These are phyloP conservation scores for Bubo scandiacus DNA, from an alignment of 2,113 vertebrate genomes.

Conservation along the genomic window DNA sequence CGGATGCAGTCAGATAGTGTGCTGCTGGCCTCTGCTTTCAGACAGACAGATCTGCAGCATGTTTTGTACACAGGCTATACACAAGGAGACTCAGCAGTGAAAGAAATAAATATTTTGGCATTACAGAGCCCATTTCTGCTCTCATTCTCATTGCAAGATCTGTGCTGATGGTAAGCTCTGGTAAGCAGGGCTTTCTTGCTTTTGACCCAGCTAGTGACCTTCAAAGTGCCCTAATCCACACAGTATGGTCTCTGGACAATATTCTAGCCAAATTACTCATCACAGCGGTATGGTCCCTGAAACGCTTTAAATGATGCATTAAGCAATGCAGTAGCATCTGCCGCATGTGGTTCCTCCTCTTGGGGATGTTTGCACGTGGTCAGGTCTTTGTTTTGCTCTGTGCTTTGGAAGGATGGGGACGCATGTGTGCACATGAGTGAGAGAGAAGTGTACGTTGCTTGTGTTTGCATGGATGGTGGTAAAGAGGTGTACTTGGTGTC, in stretches of 20 bases:
- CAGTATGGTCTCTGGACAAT: background rate
- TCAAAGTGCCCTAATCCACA: background rate
- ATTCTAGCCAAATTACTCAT: constrained; percentile 30
- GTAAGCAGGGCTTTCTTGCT: background rate
- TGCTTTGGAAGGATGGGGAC: background rate
- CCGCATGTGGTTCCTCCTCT: constrained; percentile 23
- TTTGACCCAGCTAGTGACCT: constrained; percentile 21
- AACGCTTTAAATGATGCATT: constrained; percentile 59
- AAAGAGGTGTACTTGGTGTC: background rate
- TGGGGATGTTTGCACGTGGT: rapidly evolving
- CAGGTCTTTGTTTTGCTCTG: background rate
- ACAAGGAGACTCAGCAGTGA: background rate
- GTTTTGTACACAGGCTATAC: background rate
- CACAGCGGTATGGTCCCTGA: background rate
- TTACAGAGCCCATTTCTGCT: background rate
- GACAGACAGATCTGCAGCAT: background rate
- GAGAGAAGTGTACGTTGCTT: rapidly evolving
- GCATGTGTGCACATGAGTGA: rapidly evolving
- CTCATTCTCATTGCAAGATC: background rate
- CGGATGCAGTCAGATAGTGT: rapidly evolving
- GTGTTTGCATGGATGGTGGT: background rate
- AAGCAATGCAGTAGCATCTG: constrained; percentile 44
- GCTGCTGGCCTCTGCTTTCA: background rate
- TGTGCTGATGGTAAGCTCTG: background rate
- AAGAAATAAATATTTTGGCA: background rate